These are phyloP conservation scores for Musca vetustissima DNA, from an alignment of 1,140 invertebrate genomes.

Conservation along the genomic window DNA sequence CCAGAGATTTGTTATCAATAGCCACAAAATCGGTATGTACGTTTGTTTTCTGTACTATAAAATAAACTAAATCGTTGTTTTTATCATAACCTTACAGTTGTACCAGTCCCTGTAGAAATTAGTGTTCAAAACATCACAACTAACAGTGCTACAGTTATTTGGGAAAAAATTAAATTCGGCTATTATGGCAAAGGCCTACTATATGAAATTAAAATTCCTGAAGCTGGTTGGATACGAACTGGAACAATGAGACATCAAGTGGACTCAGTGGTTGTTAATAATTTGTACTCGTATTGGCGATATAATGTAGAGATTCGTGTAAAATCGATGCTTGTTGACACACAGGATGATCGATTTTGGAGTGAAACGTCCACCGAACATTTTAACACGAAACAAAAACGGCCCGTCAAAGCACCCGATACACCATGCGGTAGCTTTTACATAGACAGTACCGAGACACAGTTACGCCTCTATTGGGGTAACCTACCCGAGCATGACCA, in stretches of 20 bases:
- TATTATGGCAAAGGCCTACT: not conserved
- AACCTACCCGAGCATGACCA: slow-evolving; percentile 11
- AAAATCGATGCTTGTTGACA: not conserved
- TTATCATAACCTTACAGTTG: slow-evolving; percentile 12
- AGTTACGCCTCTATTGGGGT: slow-evolving; percentile 25
- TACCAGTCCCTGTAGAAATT: slow-evolving; percentile 13
- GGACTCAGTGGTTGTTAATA: not conserved
- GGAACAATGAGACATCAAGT: no score
- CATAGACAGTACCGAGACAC: slow-evolving; percentile 7
- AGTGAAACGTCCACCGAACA: not conserved
- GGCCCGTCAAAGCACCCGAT: slow-evolving; percentile 21
- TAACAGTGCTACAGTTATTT: slow-evolving; percentile 6
- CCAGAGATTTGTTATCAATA: slow-evolving; percentile 11
- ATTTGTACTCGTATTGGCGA: slow-evolving; percentile 25
- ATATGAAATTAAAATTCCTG: slow-evolving; percentile 10
- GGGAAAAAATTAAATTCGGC: not conserved
- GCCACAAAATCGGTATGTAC: slow-evolving; percentile 10
- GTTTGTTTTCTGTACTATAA: no score
- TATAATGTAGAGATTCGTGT: slow-evolving; percentile 13
- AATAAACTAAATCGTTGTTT: no score
- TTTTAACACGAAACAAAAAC: not conserved
- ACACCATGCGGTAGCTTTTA: slow-evolving; percentile 27
- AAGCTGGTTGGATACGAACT: not conserved
- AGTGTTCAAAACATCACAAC: not conserved
- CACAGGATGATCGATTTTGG: slow-evolving; percentile 14